Base-by-base conservation (phyloP, 2,797 vertebrate genomes). In the Aulostomus chinensis region DNA sequence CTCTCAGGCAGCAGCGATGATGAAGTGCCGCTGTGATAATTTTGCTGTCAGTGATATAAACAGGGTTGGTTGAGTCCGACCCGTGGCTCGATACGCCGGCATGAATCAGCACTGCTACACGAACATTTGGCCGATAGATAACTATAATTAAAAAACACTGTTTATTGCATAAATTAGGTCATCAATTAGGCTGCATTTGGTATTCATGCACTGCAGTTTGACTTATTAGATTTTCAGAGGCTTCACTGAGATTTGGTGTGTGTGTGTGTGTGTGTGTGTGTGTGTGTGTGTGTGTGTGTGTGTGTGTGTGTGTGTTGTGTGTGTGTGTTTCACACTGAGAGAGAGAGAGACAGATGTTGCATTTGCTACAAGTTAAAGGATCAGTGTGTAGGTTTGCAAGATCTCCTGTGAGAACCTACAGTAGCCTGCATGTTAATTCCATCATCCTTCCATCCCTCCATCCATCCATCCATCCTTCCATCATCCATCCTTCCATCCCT, bases 131-230 rank as follows among this genome's bases (percentile, higher is more conserved):
- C 35, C 56, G 43, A 87, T 90, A 88, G 89, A 92, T 89, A 87
- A 90, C 67, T 54, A 54, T 71, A 84, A 84, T 88, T 80, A 81
- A 87, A 86, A 69, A 84, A 84, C 22, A 83, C 68, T 82, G 84
- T 68, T 85, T 86, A 71, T 86, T 88, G 86, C 79, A 88, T 88
- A 86, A 92, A 90, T 89, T 80, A 86, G 86, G 86, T 85, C 81
- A 92, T 92, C 87, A 89, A 90, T 92, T 91, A 89, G 71, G 58
- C 62, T 48, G 64, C 66, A 62, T 86, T 89, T 88, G 90, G 87
- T 89, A 91, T 91, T 91, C 85, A 89, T 87, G 88, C 84, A 41
- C 88, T 83, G 85, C 76, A 68, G 72, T 76, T 79, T 88, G 88
- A 91, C 83, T 86, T 89, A 91, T 91, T 83, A 86, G 60, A 64